phyloP scores from a whole-genome alignment of 2,888 invertebrate genomes.

The Athetis lepigone region DNA sequence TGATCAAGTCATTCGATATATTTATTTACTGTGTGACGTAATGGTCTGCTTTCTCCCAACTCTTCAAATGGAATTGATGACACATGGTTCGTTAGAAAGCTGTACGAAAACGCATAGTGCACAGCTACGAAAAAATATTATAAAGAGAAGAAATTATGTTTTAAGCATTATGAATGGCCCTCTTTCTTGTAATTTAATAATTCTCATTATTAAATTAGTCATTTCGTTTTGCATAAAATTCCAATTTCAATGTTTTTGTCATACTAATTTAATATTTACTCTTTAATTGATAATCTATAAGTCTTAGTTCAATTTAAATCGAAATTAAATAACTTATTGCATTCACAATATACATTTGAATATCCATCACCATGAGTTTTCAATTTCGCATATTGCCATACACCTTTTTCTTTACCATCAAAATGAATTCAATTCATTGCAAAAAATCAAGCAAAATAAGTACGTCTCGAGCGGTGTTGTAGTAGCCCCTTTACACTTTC shows the following conservation, averaged over 20 bases:
- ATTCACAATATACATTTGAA: neutral
- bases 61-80: conserved; percentile 70
- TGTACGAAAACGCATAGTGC: conserved; percentile 52
- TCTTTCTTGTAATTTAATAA: too few relatives aligned
- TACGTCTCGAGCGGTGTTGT: conserved; percentile 23
- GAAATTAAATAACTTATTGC: neutral
- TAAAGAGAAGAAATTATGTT: neutral
- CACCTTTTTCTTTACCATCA: neutral
- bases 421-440: conserved; percentile 12
- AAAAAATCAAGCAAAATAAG: conserved; percentile 9
- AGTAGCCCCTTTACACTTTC: conserved; percentile 1
- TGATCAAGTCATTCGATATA: conserved; percentile 32
- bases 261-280: neutral
- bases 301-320: neutral
- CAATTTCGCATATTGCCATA: neutral
- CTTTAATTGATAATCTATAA: neutral
- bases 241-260: neutral
- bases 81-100: conserved; percentile 72
- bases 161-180: too few relatives aligned
- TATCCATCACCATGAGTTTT: conserved; percentile 5
- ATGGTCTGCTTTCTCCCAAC: conserved; percentile 70
- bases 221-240: too few relatives aligned
- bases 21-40: conserved; percentile 62
- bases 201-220: too few relatives aligned
- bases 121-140: neutral